Percentiles rank a stretch among this genome's conserved stretches.
Conservation (phyloP, 1,140 invertebrate genomes). For the Drosophila navojoa region DNA sequence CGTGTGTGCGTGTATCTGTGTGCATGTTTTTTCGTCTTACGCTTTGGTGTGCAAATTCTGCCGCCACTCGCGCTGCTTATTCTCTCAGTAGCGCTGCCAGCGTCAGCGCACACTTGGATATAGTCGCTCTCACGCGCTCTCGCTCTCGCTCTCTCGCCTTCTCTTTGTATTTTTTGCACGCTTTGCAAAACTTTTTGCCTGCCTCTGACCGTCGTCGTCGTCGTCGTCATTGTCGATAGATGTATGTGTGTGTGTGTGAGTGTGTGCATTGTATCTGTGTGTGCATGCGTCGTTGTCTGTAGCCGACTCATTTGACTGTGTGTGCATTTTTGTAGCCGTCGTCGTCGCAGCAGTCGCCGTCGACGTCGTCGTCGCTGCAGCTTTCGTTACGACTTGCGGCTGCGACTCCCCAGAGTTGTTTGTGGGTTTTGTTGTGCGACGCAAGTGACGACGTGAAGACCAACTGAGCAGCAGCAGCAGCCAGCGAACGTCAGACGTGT, state of each 20-base stretch:
- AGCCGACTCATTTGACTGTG: constrained; percentile 53
- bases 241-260: constrained; percentile 26
- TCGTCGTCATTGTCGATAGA: constrained; percentile 1
- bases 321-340: constrained; percentile 72
- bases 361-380: constrained; percentile 53
- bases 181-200: constrained; percentile 69
- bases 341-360: constrained; percentile 8
- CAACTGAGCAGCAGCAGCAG: constrained; percentile 63
- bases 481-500: constrained; percentile 71
- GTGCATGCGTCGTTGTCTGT: constrained; percentile 61
- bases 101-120: constrained; percentile 25
- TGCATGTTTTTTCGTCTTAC: constrained; percentile 70
- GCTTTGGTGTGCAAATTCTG: constrained; percentile 80
- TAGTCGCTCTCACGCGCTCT: constrained; percentile 14
- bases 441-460: constrained; percentile 80
- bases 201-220: constrained; percentile 37
- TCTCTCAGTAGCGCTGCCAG: constrained; percentile 31
- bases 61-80: constrained; percentile 66
- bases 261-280: constrained; percentile 54
- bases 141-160: constrained; percentile 19
- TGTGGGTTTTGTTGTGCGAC: constrained; percentile 82
- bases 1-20: constrained; percentile 32
- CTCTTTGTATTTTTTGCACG: constrained; percentile 58
- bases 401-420: constrained; percentile 76
- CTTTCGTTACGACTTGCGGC: constrained; percentile 72